Conservation (phyloP, 2,797 vertebrate genomes). For the Anisognathus igniventris region DNA sequence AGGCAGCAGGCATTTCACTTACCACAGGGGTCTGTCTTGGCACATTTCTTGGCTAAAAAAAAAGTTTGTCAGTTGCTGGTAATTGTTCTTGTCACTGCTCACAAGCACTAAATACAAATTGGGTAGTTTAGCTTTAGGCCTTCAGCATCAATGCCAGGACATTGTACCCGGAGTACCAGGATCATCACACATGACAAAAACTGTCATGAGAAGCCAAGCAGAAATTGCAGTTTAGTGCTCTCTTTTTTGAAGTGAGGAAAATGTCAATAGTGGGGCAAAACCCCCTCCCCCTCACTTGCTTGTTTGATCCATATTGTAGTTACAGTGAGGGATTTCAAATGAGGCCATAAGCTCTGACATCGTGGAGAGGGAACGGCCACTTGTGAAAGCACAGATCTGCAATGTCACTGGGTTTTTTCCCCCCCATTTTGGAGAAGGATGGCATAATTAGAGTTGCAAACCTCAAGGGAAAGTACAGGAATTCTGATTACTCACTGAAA, state of each 20-base stretch:
- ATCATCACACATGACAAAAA: not conserved
- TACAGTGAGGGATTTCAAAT: not conserved
- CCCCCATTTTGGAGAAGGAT: accelerated
- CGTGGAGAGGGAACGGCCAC: accelerated
- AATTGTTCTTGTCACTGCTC: not conserved
- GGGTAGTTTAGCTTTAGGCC: not conserved
- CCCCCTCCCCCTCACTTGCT: accelerated
- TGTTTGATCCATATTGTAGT: not conserved
- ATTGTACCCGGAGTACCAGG: accelerated
- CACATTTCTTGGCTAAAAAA: not conserved
- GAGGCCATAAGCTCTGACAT: not conserved
- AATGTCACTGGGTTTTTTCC: accelerated
- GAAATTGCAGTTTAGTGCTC: not conserved
- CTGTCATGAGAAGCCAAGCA: not conserved
- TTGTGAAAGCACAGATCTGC: not conserved
- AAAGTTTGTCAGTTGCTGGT: not conserved
- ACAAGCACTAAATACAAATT: not conserved
- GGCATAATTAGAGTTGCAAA: not conserved
- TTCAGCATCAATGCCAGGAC: not conserved
- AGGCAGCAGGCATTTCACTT: not conserved
- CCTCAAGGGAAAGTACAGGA: not conserved
- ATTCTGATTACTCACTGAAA: not conserved
- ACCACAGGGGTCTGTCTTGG: not conserved
- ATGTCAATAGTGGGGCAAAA: not conserved
- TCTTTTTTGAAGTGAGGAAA: not conserved